Conservation (phyloP, 2,113 vertebrate genomes). For the Argyrosomus japonicus region DNA sequence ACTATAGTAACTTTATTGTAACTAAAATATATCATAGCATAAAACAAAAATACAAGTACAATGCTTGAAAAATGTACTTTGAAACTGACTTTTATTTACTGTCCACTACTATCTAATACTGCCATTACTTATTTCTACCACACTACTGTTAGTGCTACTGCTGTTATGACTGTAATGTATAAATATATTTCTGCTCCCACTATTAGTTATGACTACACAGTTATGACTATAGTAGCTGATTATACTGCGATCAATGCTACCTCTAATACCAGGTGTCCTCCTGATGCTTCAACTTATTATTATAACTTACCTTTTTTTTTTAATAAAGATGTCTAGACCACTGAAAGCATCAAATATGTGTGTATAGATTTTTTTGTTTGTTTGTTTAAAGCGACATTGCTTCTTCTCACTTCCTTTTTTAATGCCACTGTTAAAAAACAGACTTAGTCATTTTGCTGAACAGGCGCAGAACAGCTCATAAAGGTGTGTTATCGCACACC, state of each 20-base stretch:
- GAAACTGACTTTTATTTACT: background rate
- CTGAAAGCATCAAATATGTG: background rate
- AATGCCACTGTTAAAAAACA: background rate
- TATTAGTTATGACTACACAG: background rate
- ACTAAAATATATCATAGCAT: background rate
- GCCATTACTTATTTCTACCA: background rate
- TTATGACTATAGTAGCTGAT: no score
- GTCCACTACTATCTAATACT: background rate
- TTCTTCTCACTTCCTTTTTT: background rate
- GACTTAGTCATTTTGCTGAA: background rate
- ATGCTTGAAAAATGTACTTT: background rate
- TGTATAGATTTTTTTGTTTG: no score
- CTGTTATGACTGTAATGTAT: background rate
- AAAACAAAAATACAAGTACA: background rate
- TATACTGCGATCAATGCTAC: background rate
- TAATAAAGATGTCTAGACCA: background rate
- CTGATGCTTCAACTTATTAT: background rate
- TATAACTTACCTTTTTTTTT: background rate
- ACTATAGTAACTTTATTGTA: background rate
- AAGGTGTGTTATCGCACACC: slow-evolving; percentile 25
- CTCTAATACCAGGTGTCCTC: background rate
- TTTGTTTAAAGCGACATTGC: no score
- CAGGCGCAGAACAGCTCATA: background rate
- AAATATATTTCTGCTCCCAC: background rate
- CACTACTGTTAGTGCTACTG: no score